Evolutionary conservation across 2,888 invertebrate genomes (phyloP).

Genomic region (Ectropis crepuscularia): DNA sequence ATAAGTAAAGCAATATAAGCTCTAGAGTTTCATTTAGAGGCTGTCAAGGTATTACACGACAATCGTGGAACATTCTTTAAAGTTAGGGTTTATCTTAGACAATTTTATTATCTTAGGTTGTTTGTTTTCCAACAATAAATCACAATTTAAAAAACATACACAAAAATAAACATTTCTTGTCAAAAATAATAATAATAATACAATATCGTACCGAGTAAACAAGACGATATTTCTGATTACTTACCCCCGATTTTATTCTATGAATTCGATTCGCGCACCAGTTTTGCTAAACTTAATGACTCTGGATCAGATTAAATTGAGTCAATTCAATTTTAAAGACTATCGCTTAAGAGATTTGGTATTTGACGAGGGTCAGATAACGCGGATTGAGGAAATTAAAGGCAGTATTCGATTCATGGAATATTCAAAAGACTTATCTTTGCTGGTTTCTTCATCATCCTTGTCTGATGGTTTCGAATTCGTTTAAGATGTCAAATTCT

Average conservation of each 20-base stretch:
- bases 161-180: too few species aligned
- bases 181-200: too few species aligned
- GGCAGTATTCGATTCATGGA: conserved; percentile 25
- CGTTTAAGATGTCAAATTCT: conserved; percentile 9
- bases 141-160: too few species aligned
- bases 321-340: conserved; percentile 34
- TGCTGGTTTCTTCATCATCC: conserved; percentile 22
- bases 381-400: conserved; percentile 27
- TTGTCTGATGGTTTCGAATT: conserved; percentile 11
- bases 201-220: not conserved
- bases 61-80: too few species aligned
- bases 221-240: not conserved
- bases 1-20: too few species aligned
- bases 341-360: conserved; percentile 34
- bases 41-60: too few species aligned
- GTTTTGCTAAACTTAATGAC: conserved; percentile 34
- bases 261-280: conserved; percentile 8
- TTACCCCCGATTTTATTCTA: conserved; percentile 7
- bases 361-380: conserved; percentile 37
- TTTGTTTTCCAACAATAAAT: too few species aligned
- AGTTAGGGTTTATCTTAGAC: too few species aligned
- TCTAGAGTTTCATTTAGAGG: too few species aligned
- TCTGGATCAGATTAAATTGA: conserved; percentile 35
- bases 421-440: conserved; percentile 20
- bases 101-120: too few species aligned